These are phyloP conservation scores for Rotaria magnacalcarata DNA, from an alignment of 2,888 invertebrate species.

Conservation along the genomic window DNA sequence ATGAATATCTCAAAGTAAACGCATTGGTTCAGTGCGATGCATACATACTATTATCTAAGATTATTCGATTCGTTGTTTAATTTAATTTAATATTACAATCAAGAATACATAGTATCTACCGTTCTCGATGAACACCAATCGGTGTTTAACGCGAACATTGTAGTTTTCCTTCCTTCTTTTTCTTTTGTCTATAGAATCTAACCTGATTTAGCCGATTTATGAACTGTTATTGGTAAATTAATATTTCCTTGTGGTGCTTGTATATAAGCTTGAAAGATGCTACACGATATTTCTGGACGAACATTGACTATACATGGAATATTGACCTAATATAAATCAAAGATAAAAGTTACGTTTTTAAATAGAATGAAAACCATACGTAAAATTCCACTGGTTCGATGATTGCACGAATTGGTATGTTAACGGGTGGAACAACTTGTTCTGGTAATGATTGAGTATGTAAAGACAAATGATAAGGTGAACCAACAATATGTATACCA, in stretches of 20 bases:
- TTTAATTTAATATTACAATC: no score
- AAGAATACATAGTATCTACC: no score
- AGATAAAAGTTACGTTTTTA: background rate
- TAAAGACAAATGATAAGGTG: background rate
- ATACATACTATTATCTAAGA: no score
- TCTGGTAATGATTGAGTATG: background rate
- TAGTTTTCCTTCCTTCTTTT: no score
- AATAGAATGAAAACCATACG: background rate
- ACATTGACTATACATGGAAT: constrained; percentile 23
- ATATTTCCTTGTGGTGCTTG: constrained; percentile 9
- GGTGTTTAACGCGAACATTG: no score
- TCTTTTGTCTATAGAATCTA: background rate
- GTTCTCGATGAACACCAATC: no score
- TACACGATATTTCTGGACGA: background rate
- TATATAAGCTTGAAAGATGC: constrained; percentile 1
- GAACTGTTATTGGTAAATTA: constrained; percentile 29
- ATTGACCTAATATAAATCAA: background rate
- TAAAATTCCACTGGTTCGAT: background rate
- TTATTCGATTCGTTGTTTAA: no score
- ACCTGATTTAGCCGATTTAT: constrained; percentile 33
- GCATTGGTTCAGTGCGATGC: no score
- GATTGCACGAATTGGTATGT: background rate
- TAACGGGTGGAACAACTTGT: background rate
- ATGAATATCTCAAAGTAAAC: no score
- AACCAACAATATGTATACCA: background rate